These are phyloP conservation scores for Anguilla obscura DNA, from an alignment of 2,797 vertebrate species.

Conservation along the genomic window DNA sequence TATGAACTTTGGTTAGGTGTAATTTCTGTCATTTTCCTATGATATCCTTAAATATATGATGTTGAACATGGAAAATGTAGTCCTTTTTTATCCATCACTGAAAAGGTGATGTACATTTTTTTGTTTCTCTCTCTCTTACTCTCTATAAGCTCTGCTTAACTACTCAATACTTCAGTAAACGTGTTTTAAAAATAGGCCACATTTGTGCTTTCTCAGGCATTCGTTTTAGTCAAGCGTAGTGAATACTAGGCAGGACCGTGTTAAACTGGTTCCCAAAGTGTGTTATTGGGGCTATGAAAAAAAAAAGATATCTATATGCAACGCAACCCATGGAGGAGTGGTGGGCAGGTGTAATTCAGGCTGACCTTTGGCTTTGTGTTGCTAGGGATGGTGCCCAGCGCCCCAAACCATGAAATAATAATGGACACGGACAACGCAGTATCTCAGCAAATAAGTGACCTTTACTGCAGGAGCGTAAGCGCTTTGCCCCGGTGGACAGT, in stretches of 20 bases:
- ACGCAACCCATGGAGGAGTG: neutral
- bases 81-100: neutral
- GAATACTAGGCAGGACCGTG: neutral
- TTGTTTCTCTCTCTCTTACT: too few relatives aligned
- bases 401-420: constrained; percentile 68
- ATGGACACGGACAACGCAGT: constrained; percentile 62
- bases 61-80: neutral
- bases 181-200: neutral
- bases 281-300: neutral
- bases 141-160: too few relatives aligned
- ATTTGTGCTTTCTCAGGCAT: neutral
- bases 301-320: neutral
- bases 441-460: constrained; percentile 60
- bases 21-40: neutral
- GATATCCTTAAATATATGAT: neutral
- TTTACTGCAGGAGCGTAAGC: constrained; percentile 59
- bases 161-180: neutral
- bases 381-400: constrained; percentile 56
- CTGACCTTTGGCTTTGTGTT: constrained; percentile 57
- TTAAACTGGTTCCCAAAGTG: neutral
- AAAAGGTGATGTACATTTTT: neutral
- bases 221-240: neutral
- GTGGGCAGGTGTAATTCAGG: constrained; percentile 64
- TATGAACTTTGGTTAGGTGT: neutral
- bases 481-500: constrained; percentile 53